Percentiles rank a stretch among this genome's conserved stretches.
phyloP scores from a whole-genome alignment of 2,888 invertebrate species.

The Spicauda simplicius region DNA sequence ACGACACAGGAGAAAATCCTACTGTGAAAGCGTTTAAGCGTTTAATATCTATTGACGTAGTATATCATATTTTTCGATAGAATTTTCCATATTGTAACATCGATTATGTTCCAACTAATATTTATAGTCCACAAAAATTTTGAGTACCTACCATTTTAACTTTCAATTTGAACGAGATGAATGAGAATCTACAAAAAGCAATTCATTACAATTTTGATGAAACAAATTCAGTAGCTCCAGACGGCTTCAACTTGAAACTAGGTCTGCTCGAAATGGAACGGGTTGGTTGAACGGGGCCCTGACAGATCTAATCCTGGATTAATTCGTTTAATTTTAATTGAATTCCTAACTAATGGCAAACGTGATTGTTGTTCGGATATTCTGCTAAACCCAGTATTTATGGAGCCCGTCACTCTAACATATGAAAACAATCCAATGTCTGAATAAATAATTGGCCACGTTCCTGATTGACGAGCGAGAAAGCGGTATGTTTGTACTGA shows the following conservation, averaged over 20 bases:
- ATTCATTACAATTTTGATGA: conserved; percentile 8
- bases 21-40: too few relatives aligned
- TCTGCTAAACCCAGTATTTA: background rate
- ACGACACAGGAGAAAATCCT: too few relatives aligned
- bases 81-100: too few relatives aligned
- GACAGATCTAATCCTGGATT: conserved; percentile 5
- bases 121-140: too few relatives aligned
- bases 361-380: background rate
- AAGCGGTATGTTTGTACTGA: background rate
- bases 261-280: background rate
- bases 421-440: background rate
- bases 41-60: too few relatives aligned
- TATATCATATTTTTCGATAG: too few relatives aligned
- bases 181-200: background rate
- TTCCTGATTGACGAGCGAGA: background rate
- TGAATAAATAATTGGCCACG: background rate
- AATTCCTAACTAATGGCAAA: conserved; percentile 2
- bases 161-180: conserved; percentile 2
- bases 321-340: conserved; percentile 7
- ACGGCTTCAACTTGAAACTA: background rate
- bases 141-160: background rate
- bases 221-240: conserved; percentile 1
- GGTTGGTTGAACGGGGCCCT: background rate
- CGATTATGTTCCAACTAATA: too few relatives aligned
- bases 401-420: background rate